Percentiles rank a stretch among this genome's conserved stretches.
phyloP scores from a whole-genome alignment of 2,797 vertebrate genomes.

The Remorina albescens region DNA sequence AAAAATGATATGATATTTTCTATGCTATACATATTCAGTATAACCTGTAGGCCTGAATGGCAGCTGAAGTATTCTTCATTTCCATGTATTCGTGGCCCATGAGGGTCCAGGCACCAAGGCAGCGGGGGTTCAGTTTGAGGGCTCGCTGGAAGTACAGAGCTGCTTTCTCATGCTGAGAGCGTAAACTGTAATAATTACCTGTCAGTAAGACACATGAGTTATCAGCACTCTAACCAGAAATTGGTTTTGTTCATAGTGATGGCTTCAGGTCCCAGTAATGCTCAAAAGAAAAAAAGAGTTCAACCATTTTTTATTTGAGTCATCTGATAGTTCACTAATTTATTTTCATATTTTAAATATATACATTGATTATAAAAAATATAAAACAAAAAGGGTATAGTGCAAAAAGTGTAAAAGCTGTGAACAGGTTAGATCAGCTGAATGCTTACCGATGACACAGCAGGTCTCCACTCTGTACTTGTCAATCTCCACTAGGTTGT shows the following conservation, averaged over 20 bases:
- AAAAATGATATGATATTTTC: too few species aligned
- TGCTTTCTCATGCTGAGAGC: conserved; percentile 98
- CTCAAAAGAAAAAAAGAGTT: neutral
- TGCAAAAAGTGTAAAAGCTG: neutral
- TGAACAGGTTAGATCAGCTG: neutral
- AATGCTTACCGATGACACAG: conserved; percentile 93
- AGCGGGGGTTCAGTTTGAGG: conserved; percentile 96
- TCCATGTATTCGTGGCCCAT: conserved; percentile 99
- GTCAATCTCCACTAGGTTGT: conserved; percentile 99
- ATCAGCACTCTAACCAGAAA: neutral
- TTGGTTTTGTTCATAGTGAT: neutral
- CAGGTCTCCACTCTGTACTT: conserved; percentile 99
- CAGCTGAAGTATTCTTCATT: conserved; percentile 99
- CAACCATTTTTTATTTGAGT: neutral
- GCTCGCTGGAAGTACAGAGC: conserved; percentile 98
- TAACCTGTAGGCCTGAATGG: conserved; percentile 98
- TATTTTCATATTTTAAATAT: neutral
- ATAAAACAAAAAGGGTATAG: neutral
- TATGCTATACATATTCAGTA: neutral
- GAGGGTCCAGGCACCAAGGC: conserved; percentile 97
- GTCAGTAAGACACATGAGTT: conserved; percentile 36
- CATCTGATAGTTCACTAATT: neutral
- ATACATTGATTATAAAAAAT: neutral
- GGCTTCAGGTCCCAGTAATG: neutral
- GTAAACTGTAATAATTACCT: conserved; percentile 99